Evolutionary conservation across 2,888 invertebrate genomes (phyloP), one percentile per base, ranked within the genome.

Genomic region (Sialis fuliginosa): DNA sequence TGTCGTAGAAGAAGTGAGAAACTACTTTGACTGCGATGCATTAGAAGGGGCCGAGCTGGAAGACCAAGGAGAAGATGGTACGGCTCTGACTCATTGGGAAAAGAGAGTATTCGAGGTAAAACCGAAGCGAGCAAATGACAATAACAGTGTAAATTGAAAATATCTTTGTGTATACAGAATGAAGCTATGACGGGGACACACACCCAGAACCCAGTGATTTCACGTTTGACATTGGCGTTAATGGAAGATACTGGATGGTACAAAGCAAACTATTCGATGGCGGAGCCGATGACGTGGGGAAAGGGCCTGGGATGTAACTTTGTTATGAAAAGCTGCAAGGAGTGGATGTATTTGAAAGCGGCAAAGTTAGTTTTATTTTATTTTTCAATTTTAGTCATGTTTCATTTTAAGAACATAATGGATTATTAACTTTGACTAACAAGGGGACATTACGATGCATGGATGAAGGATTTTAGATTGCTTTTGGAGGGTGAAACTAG

Each of bases 191-290:
- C 97, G 0, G 97, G 96, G 2, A 96, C 95, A 0, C 97, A 97
- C 65, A 97, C 97, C 0, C 96, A 96, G 64, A 93, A 95, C 67
- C 93, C 96, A 0, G 90, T 93, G 1, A 96, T 96, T 66, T 95
- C 95, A 1, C 72, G 93, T 13, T 80, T 98, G 47, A 95, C 96
- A 0, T 71, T 98, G 52, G 97, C 97, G 0, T 67, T 97, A 52
- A 87, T 98, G 90, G 96, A 97, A 62, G 97, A 97, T 62, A 95
- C 95, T 0, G 97, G 97, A 49, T 97, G 92, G 95, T 96, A 96
- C 65, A 73, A 77, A 9, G 90, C 90, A 1, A 88, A 93, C 65
- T 96, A 95, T 61, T 71, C 75, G 1, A 83, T 85, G 75, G 91
- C 91, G 0, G 80, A 88, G 49, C 77, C 83, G 0, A 71, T 97